phyloP scores from a whole-genome alignment of 2,888 invertebrate species.

The Pseudococcus viburni region DNA sequence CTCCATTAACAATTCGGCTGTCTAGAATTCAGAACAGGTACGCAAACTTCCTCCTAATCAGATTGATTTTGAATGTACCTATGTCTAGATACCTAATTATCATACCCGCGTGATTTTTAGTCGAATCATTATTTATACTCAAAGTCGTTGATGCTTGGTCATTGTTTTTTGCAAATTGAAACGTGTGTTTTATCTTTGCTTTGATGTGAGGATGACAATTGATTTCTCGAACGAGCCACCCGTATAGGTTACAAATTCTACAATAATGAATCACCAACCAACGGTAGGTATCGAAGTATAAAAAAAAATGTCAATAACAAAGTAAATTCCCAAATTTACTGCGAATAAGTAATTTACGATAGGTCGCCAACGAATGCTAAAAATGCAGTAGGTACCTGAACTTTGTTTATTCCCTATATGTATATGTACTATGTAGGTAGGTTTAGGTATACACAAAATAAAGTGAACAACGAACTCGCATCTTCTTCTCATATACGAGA shows the following conservation, averaged over 20 bases:
- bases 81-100: neutral
- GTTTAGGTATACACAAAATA: neutral
- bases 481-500: neutral
- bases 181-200: neutral
- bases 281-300: too few relatives aligned
- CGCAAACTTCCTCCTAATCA: too few relatives aligned
- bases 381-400: too few relatives aligned
- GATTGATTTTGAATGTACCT: too few relatives aligned
- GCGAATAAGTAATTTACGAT: too few relatives aligned
- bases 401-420: too few relatives aligned
- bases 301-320: too few relatives aligned
- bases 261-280: neutral
- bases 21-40: too few relatives aligned
- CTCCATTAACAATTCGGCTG: too few relatives aligned
- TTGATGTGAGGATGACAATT: neutral
- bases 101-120: neutral
- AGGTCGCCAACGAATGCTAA: too few relatives aligned
- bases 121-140: neutral
- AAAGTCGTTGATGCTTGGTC: neutral
- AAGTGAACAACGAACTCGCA: neutral
- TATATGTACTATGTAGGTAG: too few relatives aligned
- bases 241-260: neutral
- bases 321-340: too few relatives aligned
- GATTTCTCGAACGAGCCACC: neutral
- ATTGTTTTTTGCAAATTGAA: neutral